Conservation (phyloP, 2,888 invertebrate species). For the Acanthosepion esculentum region DNA sequence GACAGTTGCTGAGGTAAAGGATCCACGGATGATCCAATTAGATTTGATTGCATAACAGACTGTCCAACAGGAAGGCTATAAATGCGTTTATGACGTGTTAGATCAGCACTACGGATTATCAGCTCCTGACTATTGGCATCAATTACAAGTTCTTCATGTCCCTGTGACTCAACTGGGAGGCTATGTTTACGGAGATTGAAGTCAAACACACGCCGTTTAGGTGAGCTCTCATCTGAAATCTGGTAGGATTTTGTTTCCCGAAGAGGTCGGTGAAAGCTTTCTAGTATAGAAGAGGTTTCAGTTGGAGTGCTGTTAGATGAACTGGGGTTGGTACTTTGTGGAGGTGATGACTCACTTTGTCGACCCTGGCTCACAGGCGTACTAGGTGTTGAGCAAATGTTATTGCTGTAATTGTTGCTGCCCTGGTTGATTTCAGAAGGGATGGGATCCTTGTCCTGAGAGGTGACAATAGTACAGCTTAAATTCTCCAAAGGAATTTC, state of each 20-base stretch:
- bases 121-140: neutral
- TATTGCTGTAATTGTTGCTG: neutral
- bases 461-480: neutral
- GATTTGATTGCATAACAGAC: neutral
- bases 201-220: neutral
- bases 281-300: neutral
- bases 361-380: neutral
- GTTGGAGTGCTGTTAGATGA: neutral
- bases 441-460: neutral
- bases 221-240: neutral
- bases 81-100: constrained; percentile 24
- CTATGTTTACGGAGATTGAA: constrained; percentile 6
- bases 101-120: constrained; percentile 15
- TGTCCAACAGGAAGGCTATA: neutral
- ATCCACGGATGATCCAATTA: neutral
- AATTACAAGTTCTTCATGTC: neutral
- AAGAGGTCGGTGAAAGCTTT: neutral
- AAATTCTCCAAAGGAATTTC: neutral
- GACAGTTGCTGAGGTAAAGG: neutral
- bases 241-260: neutral
- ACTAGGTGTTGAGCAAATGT: neutral
- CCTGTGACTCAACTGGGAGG: neutral
- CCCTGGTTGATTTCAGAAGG: neutral
- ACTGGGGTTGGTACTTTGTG: neutral
- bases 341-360: neutral